Conservation (phyloP, 2,113 vertebrate species). For the Brienomyrus brachyistius region DNA sequence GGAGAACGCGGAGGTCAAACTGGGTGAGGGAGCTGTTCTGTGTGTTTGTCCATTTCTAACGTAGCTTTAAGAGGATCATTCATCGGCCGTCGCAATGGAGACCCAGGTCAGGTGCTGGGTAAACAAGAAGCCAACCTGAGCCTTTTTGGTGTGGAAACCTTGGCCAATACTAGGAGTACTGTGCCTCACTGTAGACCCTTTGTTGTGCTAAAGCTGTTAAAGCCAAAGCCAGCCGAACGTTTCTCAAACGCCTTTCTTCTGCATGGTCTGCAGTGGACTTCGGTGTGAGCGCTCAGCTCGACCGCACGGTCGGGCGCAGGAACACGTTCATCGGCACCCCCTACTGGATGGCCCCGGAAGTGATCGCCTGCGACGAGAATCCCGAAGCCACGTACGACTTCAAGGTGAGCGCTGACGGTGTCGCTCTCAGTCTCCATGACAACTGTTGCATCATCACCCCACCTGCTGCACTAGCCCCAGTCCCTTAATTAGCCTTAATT, state of each 20-base stretch:
- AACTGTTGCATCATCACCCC: neutral
- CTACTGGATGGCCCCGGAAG: slow-evolving; percentile 98
- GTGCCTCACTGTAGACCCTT: neutral
- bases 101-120: neutral
- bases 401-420: slow-evolving; percentile 66
- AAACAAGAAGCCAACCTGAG: neutral
- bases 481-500: neutral
- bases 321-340: slow-evolving; percentile 98
- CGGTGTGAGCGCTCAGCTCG: slow-evolving; percentile 50
- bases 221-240: neutral
- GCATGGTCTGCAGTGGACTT: slow-evolving; percentile 13
- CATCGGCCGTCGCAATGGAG: neutral
- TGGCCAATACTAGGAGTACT: neutral
- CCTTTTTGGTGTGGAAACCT: neutral
- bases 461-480: neutral
- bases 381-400: slow-evolving; percentile 96
- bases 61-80: neutral
- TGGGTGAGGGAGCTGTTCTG: slow-evolving; percentile 55
- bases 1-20: slow-evolving; percentile 76
- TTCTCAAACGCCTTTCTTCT: neutral
- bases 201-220: neutral
- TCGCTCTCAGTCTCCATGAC: neutral
- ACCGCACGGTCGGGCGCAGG: slow-evolving; percentile 90
- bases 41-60: neutral
- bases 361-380: slow-evolving; percentile 96